Evolutionary conservation across 2,797 vertebrate species (phyloP).

Genomic region (Aviceda cuculoides): DNA sequence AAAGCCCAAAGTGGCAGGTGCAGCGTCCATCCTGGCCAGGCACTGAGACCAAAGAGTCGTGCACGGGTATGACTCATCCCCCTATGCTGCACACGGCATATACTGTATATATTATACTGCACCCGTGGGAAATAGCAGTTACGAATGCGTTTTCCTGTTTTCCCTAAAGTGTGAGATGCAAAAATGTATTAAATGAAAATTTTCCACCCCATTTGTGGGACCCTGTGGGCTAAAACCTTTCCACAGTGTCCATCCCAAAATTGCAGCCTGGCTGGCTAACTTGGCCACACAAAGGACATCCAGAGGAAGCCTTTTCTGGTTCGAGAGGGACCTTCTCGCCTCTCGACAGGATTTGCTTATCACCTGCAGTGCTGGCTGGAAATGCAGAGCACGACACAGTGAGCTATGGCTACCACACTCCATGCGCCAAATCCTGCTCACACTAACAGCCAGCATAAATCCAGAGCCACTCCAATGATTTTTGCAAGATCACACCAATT

Average conservation of each 20-base stretch:
- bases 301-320: not conserved
- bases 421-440: constrained; percentile 24
- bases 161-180: not conserved
- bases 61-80: constrained; percentile 32
- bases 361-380: constrained; percentile 54
- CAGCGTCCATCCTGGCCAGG: not conserved
- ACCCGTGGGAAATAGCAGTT: not conserved
- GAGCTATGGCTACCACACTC: constrained; percentile 33
- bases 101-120: not conserved
- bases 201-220: constrained; percentile 32
- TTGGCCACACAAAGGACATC: not conserved
- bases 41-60: not conserved
- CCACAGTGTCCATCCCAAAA: not conserved
- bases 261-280: not conserved
- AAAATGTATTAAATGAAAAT: constrained; percentile 15
- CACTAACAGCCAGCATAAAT: not conserved
- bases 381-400: constrained; percentile 31
- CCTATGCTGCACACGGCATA: not conserved
- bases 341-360: not conserved
- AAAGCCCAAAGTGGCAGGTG: not conserved
- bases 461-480: constrained; percentile 13
- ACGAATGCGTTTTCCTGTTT: not conserved
- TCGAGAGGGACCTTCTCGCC: not conserved
- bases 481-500: constrained; percentile 20
- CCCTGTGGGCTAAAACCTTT: not conserved